A percentile compares a stretch with the other conserved stretches of the same genome.
phyloP scores from a whole-genome alignment of 1,140 invertebrate genomes.

The Mizuhopecten yessoensis region DNA sequence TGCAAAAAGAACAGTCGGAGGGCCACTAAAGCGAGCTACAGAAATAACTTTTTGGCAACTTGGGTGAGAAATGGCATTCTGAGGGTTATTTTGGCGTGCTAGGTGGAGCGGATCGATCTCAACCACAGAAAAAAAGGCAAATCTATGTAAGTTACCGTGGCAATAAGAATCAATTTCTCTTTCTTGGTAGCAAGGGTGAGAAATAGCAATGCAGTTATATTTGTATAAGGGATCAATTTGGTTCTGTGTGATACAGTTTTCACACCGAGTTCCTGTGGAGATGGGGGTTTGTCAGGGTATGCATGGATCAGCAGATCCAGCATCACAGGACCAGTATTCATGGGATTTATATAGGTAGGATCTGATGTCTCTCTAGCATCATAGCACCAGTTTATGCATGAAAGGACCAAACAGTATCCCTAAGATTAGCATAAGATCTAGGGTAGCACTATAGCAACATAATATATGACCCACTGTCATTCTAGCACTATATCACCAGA shows the following conservation, averaged over 20 bases:
- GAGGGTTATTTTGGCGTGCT: neutral
- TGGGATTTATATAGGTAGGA: too few relatives aligned
- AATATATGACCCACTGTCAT: too few relatives aligned
- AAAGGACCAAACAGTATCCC: too few relatives aligned
- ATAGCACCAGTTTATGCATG: too few relatives aligned
- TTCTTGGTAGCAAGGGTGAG: conserved; percentile 2
- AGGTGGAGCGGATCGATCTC: neutral
- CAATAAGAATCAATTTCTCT: neutral
- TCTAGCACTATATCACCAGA: too few relatives aligned
- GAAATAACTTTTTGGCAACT: conserved; percentile 20
- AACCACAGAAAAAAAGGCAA: conserved; percentile 16
- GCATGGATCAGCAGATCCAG: neutral
- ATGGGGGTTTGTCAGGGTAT: neutral
- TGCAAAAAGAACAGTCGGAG: neutral
- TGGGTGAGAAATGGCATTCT: conserved; percentile 17
- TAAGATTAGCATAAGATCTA: too few relatives aligned
- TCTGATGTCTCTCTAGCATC: too few relatives aligned
- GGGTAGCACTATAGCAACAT: too few relatives aligned
- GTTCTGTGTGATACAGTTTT: neutral
- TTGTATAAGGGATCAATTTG: neutral
- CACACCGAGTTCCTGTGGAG: neutral
- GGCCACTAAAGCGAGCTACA: neutral
- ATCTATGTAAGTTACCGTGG: neutral
- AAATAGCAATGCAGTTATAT: conserved; percentile 5
- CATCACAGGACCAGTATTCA: neutral